phyloP scores from a whole-genome alignment of 2,797 vertebrate genomes.

The Girardinus metallicus region DNA sequence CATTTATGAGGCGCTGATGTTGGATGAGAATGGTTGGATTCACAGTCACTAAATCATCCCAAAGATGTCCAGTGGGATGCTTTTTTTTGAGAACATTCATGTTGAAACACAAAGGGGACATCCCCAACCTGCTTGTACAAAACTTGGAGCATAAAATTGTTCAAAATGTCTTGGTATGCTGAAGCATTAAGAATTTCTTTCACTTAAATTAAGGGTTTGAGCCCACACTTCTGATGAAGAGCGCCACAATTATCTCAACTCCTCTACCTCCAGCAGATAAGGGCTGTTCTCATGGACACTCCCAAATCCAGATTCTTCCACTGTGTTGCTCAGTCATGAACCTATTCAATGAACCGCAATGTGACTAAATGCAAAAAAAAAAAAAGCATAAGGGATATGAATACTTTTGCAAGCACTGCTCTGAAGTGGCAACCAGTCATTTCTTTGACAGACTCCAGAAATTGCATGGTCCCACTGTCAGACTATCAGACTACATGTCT shows the following conservation, averaged over 20 bases:
- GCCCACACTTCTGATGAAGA: not conserved
- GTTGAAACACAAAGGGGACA: not conserved
- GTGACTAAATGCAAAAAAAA: not conserved
- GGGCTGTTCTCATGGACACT: not conserved
- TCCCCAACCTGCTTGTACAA: not conserved
- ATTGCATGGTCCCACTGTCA: not conserved
- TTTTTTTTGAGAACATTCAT: not conserved
- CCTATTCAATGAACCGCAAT: not conserved
- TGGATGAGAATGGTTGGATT: not conserved
- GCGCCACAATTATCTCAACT: not conserved
- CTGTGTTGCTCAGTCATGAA: not conserved
- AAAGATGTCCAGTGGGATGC: not conserved
- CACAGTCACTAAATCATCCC: not conserved
- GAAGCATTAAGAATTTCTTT: not conserved
- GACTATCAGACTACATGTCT: not conserved
- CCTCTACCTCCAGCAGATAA: not conserved
- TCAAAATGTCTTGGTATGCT: not conserved
- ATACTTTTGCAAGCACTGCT: not conserved
- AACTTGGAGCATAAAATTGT: not conserved
- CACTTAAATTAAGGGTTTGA: not conserved
- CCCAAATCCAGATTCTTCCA: not conserved
- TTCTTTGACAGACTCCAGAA: not conserved
- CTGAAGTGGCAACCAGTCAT: not conserved
- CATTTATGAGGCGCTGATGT: not conserved
- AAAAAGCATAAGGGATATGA: not conserved